phyloP scores from a whole-genome alignment of 1,140 invertebrate genomes.

The Habropoda laboriosa region DNA sequence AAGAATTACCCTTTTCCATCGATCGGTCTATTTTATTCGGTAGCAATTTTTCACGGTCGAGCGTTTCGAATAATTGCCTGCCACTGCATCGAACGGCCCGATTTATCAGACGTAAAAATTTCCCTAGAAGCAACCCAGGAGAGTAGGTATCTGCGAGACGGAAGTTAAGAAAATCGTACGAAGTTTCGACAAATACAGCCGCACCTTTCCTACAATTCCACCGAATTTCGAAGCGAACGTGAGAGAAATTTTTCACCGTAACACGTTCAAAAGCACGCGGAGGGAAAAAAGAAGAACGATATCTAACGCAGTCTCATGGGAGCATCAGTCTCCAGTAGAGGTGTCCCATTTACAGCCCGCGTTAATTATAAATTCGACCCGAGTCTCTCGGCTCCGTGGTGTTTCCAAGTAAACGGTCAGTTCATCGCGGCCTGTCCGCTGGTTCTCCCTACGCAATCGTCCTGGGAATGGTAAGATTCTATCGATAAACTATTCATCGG shows the following conservation, averaged over 20 bases:
- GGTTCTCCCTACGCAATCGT: constrained; percentile 35
- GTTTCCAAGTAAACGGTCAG: constrained; percentile 68
- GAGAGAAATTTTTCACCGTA: background rate
- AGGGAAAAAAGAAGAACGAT: constrained; percentile 15
- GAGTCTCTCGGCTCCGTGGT: constrained; percentile 57
- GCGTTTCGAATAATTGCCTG: constrained; percentile 23
- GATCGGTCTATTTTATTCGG: constrained; percentile 6
- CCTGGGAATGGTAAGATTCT: constrained; percentile 47
- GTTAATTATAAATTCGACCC: constrained; percentile 76
- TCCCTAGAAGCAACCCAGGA: too few species aligned
- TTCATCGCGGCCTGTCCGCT: constrained; percentile 44
- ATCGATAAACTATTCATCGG: constrained; percentile 55
- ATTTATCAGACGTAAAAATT: constrained; percentile 13
- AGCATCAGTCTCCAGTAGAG: constrained; percentile 56
- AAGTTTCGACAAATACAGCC: too few species aligned
- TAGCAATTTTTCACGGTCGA: constrained; percentile 23
- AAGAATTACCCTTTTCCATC: background rate
- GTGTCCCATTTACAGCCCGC: constrained; percentile 70
- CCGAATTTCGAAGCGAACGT: too few species aligned
- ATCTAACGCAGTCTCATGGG: constrained; percentile 16
- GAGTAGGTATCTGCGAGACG: too few species aligned
- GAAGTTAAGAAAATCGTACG: too few species aligned
- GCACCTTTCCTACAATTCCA: too few species aligned
- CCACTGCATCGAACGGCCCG: constrained; percentile 9
- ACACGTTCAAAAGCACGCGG: background rate